Conservation (phyloP, 2,888 invertebrate genomes). For the Campopleginae sp. region DNA sequence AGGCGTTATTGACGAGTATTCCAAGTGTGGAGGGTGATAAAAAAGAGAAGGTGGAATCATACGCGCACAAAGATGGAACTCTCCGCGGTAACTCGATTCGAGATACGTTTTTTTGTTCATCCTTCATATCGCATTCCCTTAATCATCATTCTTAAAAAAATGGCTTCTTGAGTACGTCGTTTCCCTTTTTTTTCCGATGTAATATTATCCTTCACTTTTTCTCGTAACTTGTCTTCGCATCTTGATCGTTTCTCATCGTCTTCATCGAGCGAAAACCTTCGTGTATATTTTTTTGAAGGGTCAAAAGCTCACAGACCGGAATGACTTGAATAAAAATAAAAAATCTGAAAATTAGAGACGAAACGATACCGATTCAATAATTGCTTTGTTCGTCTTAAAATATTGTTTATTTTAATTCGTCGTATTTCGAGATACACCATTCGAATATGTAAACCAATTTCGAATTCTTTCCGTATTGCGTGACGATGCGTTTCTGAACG, state of each 20-base stretch:
- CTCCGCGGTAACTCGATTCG: constrained; percentile 1
- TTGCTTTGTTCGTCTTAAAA: constrained; percentile 2
- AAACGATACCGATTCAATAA: background rate
- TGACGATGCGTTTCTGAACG: constrained; percentile 54
- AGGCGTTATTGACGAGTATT: constrained; percentile 40
- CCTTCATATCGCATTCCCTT: constrained; percentile 34
- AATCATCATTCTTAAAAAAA: constrained; percentile 1
- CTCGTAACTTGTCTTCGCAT: constrained; percentile 37
- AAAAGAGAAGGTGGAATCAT: constrained; percentile 14
- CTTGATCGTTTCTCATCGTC: constrained; percentile 26
- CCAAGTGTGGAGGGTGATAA: background rate
- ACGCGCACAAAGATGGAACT: constrained; percentile 58
- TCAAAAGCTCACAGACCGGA: background rate
- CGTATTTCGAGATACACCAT: background rate
- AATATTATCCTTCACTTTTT: constrained; percentile 16
- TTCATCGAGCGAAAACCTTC: constrained; percentile 19
- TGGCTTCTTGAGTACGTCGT: constrained; percentile 24
- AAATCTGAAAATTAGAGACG: background rate
- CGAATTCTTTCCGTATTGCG: constrained; percentile 35
- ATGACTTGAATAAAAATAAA: constrained; percentile 16
- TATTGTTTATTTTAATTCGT: constrained; percentile 1
- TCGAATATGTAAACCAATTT: constrained; percentile 22
- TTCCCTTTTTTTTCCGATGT: constrained; percentile 4
- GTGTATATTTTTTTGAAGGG: constrained; percentile 55
- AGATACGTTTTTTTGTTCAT: constrained; percentile 23